These are phyloP conservation scores for Thelaira solivaga DNA, from an alignment of 2,888 invertebrate genomes.

Conservation along the genomic window DNA sequence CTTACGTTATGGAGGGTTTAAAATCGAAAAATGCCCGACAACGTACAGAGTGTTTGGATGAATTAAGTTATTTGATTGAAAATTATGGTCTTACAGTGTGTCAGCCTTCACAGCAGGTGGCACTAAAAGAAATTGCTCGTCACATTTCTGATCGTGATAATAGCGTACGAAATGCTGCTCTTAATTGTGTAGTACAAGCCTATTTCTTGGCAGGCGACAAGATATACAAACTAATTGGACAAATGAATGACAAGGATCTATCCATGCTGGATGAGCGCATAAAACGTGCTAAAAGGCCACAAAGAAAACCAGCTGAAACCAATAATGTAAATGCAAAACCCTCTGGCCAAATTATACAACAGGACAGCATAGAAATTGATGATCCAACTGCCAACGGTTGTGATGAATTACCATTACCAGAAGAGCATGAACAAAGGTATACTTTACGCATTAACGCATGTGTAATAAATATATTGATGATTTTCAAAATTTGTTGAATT, in stretches of 20 bases:
- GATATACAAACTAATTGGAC: conserved; percentile 92
- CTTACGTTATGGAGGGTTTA: conserved; percentile 94
- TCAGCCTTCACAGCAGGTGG: conserved; percentile 86
- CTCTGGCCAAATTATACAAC: conserved; percentile 68
- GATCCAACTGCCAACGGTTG: conserved; percentile 75
- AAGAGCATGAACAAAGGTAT: conserved; percentile 67
- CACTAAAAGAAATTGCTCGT: conserved; percentile 90
- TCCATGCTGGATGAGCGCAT: conserved; percentile 97
- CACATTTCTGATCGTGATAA: conserved; percentile 98
- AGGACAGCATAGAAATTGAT: conserved; percentile 77
- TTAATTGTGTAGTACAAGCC: conserved; percentile 94
- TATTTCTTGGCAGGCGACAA: conserved; percentile 93
- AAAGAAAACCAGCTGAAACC: conserved; percentile 75
- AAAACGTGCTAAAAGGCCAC: conserved; percentile 88
- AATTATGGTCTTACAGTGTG: conserved; percentile 90
- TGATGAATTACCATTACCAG: conserved; percentile 72
- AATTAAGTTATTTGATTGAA: conserved; percentile 91
- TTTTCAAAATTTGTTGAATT: no score
- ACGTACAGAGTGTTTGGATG: conserved; percentile 96
- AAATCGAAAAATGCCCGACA: conserved; percentile 98
- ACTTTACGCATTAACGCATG: background rate
- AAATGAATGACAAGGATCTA: conserved; percentile 95
- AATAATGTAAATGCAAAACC: conserved; percentile 66
- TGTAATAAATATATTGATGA: no score
- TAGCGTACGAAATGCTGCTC: conserved; percentile 94